phyloP scores from a whole-genome alignment of 2,113 vertebrate species.

The Cyprinus carpio region DNA sequence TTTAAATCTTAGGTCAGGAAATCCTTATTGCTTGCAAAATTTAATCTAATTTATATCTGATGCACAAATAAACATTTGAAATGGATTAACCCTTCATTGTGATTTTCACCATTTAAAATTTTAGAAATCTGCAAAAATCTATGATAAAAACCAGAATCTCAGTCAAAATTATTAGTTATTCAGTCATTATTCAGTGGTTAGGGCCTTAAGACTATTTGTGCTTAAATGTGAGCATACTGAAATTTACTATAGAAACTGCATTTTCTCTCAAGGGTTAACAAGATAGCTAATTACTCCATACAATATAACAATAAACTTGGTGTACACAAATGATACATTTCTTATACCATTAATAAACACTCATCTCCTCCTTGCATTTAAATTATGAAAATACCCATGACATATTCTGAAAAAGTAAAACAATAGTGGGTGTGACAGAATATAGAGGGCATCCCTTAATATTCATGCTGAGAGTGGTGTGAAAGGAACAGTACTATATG shows the following conservation, averaged over 20 bases:
- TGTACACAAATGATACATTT: background rate
- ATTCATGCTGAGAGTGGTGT: background rate
- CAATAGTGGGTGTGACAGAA: background rate
- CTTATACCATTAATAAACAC: background rate
- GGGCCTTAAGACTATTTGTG: background rate
- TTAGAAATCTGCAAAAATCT: background rate
- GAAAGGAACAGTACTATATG: background rate
- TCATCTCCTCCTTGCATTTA: background rate
- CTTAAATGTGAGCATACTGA: background rate
- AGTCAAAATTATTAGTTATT: background rate
- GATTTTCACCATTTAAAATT: background rate
- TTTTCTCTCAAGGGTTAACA: background rate
- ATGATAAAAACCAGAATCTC: background rate
- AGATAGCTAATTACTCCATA: background rate
- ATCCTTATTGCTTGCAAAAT: background rate
- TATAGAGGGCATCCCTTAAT: background rate
- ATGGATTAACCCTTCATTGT: background rate
- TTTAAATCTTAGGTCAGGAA: background rate
- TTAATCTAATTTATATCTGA: background rate
- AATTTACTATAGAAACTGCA: background rate
- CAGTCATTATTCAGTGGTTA: background rate
- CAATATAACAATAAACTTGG: background rate
- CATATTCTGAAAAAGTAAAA: background rate
- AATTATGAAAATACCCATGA: background rate
- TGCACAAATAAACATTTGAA: background rate